Evolutionary conservation across 2,888 invertebrate genomes (phyloP), one percentile per base, ranked within the genome.

Genomic region (Habrosyne pyritoides): DNA sequence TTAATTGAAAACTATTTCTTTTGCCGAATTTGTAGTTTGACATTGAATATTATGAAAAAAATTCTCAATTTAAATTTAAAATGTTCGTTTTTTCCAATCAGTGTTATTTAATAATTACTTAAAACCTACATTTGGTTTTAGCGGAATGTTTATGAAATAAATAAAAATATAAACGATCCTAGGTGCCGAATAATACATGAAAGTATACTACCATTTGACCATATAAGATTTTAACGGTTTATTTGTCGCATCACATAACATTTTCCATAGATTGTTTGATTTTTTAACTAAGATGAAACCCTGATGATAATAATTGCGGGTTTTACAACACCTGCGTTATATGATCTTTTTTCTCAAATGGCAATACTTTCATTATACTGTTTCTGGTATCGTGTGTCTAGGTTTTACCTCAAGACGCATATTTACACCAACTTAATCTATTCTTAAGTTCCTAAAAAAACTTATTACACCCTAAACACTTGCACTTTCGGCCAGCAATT

Each of bases 91-190:
- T 5, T 36, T 36, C n/a, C 18, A 12, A 36, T 36, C 0, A 36
- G 14, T 6, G 1, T 12, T 0, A 36, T 18, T 42, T 54, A 18
- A 26, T 21, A 49, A 46, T 52, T 55, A 50, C 66, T 60, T 64
- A 69, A 36, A 57, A 59, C 53, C 63, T 64, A 72, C 64, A 69
- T 72, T 76, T 71, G 68, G 67, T 71, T 63, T 64, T 57, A 70
- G 71, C 75, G 86, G 86, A 85, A 86, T 86, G 86, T 85, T 69
- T 73, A 65, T 84, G 79, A 81, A 83, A 61, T 60, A 53, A 63
- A 61, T 53, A 54, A n/a, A 57, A 59, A 47, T 53, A 50, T 52
- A 53, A 61, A 57, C 47, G 54, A 58, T 55, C 36, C 55, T 54
- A 50, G 48, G 24, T 52, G 30, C 42, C 21, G 54, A 48, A 50